These are phyloP conservation scores for Peromyscus aztecus DNA, from an alignment of 2,797 vertebrate genomes.

Conservation along the genomic window DNA sequence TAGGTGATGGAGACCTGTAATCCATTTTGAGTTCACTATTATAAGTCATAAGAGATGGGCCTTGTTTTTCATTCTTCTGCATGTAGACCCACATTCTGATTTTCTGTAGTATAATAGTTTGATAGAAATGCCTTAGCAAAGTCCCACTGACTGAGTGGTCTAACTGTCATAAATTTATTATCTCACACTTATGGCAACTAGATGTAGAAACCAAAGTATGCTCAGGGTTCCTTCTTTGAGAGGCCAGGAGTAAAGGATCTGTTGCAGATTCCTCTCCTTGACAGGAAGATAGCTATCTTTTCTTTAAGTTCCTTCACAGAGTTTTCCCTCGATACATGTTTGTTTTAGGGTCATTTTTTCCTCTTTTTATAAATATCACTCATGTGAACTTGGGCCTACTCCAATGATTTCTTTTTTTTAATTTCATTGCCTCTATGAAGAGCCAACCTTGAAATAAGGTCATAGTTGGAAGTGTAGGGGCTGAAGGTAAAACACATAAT, in stretches of 20 bases:
- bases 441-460: not conserved
- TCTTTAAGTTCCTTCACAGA: not conserved
- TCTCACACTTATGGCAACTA: not conserved
- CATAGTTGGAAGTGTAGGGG: not conserved
- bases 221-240: not conserved
- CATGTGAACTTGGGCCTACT: not conserved
- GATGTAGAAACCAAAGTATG: not conserved
- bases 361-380: not conserved
- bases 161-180: not conserved
- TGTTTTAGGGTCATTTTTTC: slow-evolving; percentile 1
- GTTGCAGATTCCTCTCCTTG: not conserved
- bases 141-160: not conserved
- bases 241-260: not conserved
- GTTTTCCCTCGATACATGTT: not conserved
- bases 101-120: not conserved
- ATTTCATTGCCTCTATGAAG: not conserved
- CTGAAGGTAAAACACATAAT: not conserved
- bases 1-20: not conserved
- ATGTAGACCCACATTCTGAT: not conserved
- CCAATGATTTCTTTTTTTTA: slow-evolving; percentile 2
- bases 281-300: not conserved
- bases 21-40: not conserved
- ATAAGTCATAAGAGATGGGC: not conserved
- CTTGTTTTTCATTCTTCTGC: not conserved
- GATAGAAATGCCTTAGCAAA: not conserved